phyloP scores from a whole-genome alignment of 2,113 vertebrate genomes.

The Bambusicola thoracicus region DNA sequence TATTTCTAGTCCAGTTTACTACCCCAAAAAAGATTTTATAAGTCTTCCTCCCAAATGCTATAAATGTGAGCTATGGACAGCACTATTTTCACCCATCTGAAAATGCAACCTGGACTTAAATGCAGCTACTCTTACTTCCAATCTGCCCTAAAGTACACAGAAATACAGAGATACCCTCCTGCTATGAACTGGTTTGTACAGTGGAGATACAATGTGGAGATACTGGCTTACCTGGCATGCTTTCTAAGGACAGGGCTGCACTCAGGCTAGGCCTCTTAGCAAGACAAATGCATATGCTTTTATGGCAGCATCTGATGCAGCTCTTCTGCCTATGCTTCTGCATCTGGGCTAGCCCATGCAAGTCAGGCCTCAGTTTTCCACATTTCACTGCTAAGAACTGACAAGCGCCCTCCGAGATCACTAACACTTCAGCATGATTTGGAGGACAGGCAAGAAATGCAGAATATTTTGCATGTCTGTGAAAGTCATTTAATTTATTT shows the following conservation, averaged over 20 bases:
- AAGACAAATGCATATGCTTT: background rate
- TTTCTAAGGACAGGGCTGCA: background rate
- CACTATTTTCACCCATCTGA: background rate
- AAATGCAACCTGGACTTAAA: background rate
- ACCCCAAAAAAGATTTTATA: background rate
- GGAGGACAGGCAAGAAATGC: background rate
- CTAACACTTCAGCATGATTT: background rate
- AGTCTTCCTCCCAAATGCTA: background rate
- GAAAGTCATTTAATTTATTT: background rate
- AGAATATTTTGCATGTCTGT: background rate
- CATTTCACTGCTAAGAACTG: background rate
- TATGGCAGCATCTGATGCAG: background rate
- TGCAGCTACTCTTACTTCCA: background rate
- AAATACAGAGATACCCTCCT: background rate
- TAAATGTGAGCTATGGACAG: background rate
- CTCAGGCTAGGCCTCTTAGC: background rate
- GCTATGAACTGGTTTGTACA: background rate
- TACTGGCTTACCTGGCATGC: background rate
- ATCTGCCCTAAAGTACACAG: background rate
- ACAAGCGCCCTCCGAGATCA: background rate
- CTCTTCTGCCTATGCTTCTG: background rate
- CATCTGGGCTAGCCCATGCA: background rate
- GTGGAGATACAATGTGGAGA: background rate
- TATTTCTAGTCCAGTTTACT: background rate
- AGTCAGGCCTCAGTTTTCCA: background rate